Evolutionary conservation across 2,797 vertebrate genomes (phyloP), one percentile per base, ranked within the genome.

Genomic region (Neomorphus geoffroyi): DNA sequence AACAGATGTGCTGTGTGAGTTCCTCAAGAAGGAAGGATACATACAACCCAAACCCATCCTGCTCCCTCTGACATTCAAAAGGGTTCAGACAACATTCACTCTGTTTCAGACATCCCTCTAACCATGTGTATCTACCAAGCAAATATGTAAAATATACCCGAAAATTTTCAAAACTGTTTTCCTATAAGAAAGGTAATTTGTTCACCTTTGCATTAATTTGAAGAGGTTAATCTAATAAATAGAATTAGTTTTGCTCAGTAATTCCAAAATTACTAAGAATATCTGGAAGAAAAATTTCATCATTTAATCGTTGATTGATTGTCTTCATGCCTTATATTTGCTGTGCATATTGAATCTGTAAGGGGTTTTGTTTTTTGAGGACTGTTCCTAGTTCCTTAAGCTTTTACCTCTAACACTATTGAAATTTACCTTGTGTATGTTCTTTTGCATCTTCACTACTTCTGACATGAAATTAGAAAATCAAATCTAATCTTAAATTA

Each of bases 1-100:
- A 39, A 2, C 1, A 26, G 10, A 9, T 9, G 28, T 2, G 5
- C 10, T 27, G 0, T 56, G 39, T 24, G 54, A 61, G 27, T 45
- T 81, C 19, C 37, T 45, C 10, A 7, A 27, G 4, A 6, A 3
- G 3, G 22, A 65, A 13, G 12, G 14, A 48, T 13, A 13, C 5
- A 30, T 17, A 4, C 9, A 70, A 5, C 18, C 13, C 50, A 48
- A 13, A 60, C 6, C 10, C 8, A 8, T 22, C 37, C 50, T 84
- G 37, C 24, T 72, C 7, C 17, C 18, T 37, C 33, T 61, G 18
- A 39, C 9, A n/a, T 50, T 69, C 54, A 18, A 10, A 80, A 60
- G 9, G 3, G 9, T 50, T 61, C 8, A 30, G 11, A 37, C 33
- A 18, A 11, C 7, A 9, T 37, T 18, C 73, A 3, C 13, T 79